phyloP scores from a whole-genome alignment of 2,113 vertebrate species.

The Cardinalis cardinalis region DNA sequence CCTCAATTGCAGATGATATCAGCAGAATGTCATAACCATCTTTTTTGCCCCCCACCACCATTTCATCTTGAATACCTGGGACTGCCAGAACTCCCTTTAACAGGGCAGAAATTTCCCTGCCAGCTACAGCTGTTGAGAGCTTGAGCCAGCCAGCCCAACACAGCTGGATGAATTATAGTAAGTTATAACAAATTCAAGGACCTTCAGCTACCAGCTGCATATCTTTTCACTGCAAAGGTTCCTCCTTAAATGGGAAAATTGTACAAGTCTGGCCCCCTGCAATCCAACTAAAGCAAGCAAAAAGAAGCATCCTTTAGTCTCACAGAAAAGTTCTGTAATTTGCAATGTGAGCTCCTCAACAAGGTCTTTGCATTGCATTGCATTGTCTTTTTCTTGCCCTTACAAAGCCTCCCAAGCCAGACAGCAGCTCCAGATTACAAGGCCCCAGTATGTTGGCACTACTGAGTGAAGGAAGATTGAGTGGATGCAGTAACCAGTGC shows the following conservation, averaged over 20 bases:
- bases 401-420: neutral
- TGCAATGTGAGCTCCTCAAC: neutral
- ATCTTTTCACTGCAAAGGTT: slow-evolving; percentile 21
- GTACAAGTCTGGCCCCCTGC: neutral
- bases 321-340: neutral
- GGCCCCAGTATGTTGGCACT: neutral
- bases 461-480: fast-evolving
- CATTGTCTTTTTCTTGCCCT: neutral
- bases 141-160: neutral
- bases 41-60: neutral
- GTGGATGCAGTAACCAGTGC: neutral
- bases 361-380: neutral
- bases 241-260: neutral
- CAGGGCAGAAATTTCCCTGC: neutral
- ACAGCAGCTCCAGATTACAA: neutral
- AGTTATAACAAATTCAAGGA: neutral
- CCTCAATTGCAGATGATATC: neutral
- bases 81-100: neutral
- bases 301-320: neutral
- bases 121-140: slow-evolving; percentile 31
- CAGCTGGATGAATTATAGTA: neutral
- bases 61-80: slow-evolving; percentile 3
- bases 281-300: neutral
- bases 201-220: neutral
- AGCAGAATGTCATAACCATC: neutral